Conservation (phyloP, 1,140 invertebrate genomes). For the Panagrolaimus sp. region DNA sequence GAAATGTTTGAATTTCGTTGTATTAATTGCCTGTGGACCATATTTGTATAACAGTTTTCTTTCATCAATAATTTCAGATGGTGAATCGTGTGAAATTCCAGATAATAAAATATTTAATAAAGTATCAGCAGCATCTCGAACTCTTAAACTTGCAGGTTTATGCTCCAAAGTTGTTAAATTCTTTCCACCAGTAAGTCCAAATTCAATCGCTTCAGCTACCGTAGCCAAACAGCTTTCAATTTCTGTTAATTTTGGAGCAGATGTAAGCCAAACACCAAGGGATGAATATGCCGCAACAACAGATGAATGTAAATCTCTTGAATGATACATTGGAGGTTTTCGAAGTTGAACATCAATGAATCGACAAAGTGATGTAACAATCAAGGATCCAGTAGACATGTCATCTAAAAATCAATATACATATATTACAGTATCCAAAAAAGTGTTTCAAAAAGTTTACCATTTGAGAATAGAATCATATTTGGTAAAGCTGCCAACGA, state of each 20-base stretch:
- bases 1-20: conserved; percentile 53
- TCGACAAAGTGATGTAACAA: conserved; percentile 57
- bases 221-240: conserved; percentile 85
- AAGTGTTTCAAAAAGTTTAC: conserved; percentile 1
- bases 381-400: conserved; percentile 96
- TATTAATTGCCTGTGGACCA: conserved; percentile 38
- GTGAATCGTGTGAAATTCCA: conserved; percentile 15
- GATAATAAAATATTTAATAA: conserved; percentile 48
- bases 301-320: conserved; percentile 92
- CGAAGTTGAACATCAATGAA: conserved; percentile 93
- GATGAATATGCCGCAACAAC: conserved; percentile 86
- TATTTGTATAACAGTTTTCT: conserved; percentile 43
- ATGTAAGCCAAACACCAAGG: conserved; percentile 82
- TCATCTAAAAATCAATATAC: conserved; percentile 61
- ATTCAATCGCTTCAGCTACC: conserved; percentile 89
- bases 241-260: conserved; percentile 76
- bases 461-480: conserved; percentile 38
- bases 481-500: conserved; percentile 41
- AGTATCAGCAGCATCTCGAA: conserved; percentile 52
- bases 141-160: conserved; percentile 56
- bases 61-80: conserved; percentile 43
- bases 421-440: conserved; percentile 16
- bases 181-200: conserved; percentile 92
- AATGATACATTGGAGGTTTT: conserved; percentile 86
- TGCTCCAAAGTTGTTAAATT: conserved; percentile 62